Conservation (phyloP, 2,888 invertebrate genomes). For the Noctua pronuba region DNA sequence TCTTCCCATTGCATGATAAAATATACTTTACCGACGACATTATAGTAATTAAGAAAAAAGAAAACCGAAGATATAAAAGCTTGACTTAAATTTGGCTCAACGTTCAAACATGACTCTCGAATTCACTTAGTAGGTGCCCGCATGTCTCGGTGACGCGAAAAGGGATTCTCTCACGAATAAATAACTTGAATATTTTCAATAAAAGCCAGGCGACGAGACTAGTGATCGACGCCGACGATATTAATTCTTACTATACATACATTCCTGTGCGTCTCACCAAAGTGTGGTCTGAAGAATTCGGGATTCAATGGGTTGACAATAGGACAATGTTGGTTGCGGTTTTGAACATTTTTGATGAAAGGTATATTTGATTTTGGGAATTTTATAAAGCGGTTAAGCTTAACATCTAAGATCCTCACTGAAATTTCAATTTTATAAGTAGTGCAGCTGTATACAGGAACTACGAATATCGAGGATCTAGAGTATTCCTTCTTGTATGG, state of each 20-base stretch:
- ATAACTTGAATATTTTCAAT: slow-evolving; percentile 71
- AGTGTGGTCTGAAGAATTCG: slow-evolving; percentile 18
- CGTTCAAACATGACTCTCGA: slow-evolving; percentile 3
- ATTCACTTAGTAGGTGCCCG: slow-evolving; percentile 39
- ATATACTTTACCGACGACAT: too few relatives aligned
- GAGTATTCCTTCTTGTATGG: too few relatives aligned
- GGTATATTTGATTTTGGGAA: background rate
- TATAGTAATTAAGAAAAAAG: background rate
- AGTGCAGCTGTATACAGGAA: background rate
- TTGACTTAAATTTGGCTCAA: background rate
- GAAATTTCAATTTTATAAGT: background rate
- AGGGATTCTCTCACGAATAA: slow-evolving; percentile 68
- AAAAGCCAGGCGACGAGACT: slow-evolving; percentile 60
- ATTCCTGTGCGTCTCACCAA: slow-evolving; percentile 51
- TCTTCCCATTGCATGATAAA: background rate
- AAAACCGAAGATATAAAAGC: background rate
- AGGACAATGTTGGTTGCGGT: background rate
- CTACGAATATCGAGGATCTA: background rate
- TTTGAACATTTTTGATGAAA: background rate
- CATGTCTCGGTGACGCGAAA: slow-evolving; percentile 49
- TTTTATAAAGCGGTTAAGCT: background rate
- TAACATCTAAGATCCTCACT: background rate
- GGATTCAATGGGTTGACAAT: slow-evolving; percentile 23
- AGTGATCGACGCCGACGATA: slow-evolving; percentile 58
- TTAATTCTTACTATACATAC: slow-evolving; percentile 49